These are phyloP conservation scores for Erpobdella octoculata DNA, from an alignment of 2,888 invertebrate species.

Conservation along the genomic window DNA sequence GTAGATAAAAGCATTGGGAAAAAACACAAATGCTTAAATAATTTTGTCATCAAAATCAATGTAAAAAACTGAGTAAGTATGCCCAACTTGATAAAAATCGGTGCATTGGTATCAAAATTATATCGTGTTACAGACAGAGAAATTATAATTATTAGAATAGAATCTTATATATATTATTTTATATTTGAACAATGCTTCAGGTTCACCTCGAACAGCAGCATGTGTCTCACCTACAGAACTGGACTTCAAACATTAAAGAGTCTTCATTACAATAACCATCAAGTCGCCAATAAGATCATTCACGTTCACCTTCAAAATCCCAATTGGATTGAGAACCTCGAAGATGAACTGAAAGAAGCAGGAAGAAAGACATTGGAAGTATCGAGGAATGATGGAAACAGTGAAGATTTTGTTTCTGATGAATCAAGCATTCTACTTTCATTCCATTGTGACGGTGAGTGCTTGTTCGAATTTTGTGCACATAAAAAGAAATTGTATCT, in stretches of 20 bases:
- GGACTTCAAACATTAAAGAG: conserved; percentile 71
- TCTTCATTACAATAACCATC: conserved; percentile 49
- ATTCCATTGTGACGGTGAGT: conserved; percentile 15
- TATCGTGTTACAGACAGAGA: no score
- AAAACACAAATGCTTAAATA: no score
- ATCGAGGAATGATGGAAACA: not conserved
- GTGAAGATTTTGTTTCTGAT: not conserved
- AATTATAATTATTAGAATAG: no score
- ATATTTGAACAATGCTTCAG: no score
- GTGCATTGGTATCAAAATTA: no score
- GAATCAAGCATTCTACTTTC: conserved; percentile 18
- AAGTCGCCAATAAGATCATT: conserved; percentile 50
- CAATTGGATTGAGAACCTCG: conserved; percentile 74
- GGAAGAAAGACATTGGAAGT: not conserved
- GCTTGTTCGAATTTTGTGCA: no score
- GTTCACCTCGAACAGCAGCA: conserved; percentile 67
- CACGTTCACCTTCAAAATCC: conserved; percentile 71
- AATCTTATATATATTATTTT: no score
- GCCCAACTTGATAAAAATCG: no score
- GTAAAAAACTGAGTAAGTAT: no score
- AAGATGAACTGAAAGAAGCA: conserved; percentile 66
- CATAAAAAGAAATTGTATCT: no score
- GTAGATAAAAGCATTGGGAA: no score
- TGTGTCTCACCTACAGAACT: conserved; percentile 85
- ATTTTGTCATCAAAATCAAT: no score